Base-by-base conservation (phyloP, 2,888 invertebrate genomes). In the Lasioglossum oenotherae region DNA sequence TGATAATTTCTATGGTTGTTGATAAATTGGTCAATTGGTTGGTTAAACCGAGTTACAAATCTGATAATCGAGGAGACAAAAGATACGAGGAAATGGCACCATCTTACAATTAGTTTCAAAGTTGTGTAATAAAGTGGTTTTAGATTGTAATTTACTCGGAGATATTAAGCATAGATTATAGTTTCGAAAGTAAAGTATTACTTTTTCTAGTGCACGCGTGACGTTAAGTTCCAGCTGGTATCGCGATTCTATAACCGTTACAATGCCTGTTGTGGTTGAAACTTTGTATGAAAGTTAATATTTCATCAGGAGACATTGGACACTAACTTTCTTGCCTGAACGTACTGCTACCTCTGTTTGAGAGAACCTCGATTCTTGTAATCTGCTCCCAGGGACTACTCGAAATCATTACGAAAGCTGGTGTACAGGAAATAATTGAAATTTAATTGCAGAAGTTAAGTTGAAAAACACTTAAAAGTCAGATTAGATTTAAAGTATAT, bases 211-310 rank as follows among this genome's bases (percentile, higher is more conserved):
- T 67, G 35, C 67, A 67, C 23, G 71, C 71, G 71, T 41, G 38
- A 71, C n/a, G 38, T 2, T 71, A 71, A 71, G 41, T 41, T 35
- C 71, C 23, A n/a, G 14, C 38, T 71, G 71, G 71, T 41, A 71
- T 71, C 71, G 71, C 41, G 71, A 71, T 71, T 71, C 41, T 41
- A 71, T 71, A 41, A 71, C n/a, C 31, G 67, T 67, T 67, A 67
- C 23, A 19, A 67, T 31, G 19, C 19, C 67, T 35, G 35, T 31
- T 35, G 67, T 35, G 31, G 35, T 35, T 8, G 35, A 35, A 67
- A 67, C 67, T 67, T 67, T 35, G 19, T 23, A 35, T 31, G 35
- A 35, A 35, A 35, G 67, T 67, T 35, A 31, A 35, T 67, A 67
- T 67, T 67, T 67, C 35, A 67, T 67, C 6, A 35, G 67, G 67